A percentile compares a stretch with the other conserved stretches of the same genome.
Conservation (phyloP, 2,113 vertebrate genomes). For the Thermophis baileyi region DNA sequence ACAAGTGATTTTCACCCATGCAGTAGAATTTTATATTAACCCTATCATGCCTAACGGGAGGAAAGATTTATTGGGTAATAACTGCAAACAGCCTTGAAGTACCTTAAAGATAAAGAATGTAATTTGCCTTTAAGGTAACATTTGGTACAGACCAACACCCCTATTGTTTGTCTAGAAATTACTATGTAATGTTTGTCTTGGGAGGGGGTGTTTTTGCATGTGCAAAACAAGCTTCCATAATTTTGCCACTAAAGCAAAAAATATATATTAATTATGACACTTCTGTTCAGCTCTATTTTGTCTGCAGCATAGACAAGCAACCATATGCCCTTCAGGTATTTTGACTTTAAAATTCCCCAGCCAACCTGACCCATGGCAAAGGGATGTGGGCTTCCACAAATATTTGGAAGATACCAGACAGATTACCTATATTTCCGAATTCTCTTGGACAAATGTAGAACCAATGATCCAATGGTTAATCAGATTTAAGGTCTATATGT, state of each 20-base stretch:
- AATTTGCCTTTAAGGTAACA: neutral
- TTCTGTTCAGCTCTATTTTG: neutral
- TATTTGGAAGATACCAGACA: neutral
- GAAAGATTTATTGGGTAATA: neutral
- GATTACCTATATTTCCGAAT: neutral
- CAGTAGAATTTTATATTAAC: slow-evolving; percentile 15
- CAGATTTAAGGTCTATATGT: neutral
- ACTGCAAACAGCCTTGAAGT: neutral
- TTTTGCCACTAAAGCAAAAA: neutral
- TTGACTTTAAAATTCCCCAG: neutral
- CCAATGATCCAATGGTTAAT: neutral
- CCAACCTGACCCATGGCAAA: neutral
- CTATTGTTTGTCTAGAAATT: neutral
- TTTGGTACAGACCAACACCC: neutral
- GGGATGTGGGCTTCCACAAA: neutral
- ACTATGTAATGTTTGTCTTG: neutral
- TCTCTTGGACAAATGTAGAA: neutral
- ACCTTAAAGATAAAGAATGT: neutral
- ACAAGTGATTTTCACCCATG: slow-evolving; percentile 34
- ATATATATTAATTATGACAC: neutral
- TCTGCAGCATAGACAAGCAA: neutral
- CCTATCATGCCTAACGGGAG: neutral
- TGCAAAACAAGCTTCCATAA: neutral
- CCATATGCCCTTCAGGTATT: neutral
- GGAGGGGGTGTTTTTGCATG: neutral